These are phyloP conservation scores for Calypte anna DNA, from an alignment of 2,113 vertebrate genomes.

Conservation along the genomic window DNA sequence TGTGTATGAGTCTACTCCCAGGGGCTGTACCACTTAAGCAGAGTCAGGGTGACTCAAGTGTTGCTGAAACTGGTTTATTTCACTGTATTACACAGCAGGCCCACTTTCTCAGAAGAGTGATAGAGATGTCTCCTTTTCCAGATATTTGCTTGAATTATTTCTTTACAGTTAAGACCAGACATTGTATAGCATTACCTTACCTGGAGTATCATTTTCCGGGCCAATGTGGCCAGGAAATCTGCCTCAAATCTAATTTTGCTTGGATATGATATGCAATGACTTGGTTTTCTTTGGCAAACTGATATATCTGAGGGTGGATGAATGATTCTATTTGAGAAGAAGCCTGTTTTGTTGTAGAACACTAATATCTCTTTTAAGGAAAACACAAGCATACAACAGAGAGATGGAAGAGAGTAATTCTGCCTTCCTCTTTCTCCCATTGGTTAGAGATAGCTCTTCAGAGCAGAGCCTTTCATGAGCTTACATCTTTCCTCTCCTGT, in stretches of 20 bases:
- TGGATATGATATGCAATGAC: background rate
- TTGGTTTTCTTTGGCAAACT: background rate
- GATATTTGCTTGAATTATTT: background rate
- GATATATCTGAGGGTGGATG: background rate
- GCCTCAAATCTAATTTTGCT: background rate
- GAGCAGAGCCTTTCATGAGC: background rate
- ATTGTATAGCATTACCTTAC: background rate
- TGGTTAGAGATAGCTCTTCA: background rate
- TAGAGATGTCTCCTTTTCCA: background rate
- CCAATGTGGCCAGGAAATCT: background rate
- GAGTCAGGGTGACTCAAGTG: background rate
- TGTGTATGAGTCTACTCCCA: background rate
- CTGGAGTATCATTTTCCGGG: background rate
- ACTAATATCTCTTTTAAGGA: background rate
- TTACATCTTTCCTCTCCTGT: background rate
- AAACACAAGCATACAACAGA: background rate
- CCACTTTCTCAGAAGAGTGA: background rate
- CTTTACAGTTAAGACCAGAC: background rate
- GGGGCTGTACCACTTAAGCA: background rate
- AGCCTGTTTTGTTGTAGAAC: background rate
- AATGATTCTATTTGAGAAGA: constrained; percentile 4
- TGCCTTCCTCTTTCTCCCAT: background rate
- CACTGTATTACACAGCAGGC: background rate
- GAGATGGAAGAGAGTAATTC: background rate
- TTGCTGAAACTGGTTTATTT: constrained; percentile 1